phyloP scores from a whole-genome alignment of 1,140 invertebrate species.

The Neodiprion pinetum region DNA sequence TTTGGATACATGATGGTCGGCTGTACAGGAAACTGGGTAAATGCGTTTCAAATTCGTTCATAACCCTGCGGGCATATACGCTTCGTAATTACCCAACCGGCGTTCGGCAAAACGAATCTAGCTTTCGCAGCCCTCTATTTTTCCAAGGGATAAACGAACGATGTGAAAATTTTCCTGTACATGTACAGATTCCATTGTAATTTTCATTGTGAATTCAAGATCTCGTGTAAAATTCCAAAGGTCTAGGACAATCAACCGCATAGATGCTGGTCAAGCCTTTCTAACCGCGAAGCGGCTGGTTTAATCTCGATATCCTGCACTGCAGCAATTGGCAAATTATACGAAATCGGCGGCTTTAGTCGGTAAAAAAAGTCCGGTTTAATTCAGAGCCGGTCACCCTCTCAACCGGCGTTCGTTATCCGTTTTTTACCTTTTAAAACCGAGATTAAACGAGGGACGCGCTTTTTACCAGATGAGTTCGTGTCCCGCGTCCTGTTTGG shows the following conservation, averaged over 20 bases:
- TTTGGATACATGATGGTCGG: too few relatives aligned
- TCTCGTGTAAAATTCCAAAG: too few relatives aligned
- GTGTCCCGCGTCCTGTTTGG: too few relatives aligned
- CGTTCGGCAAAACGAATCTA: too few relatives aligned
- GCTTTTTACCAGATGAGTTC: background rate
- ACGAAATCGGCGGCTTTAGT: background rate
- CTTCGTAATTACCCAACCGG: background rate
- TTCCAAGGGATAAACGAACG: too few relatives aligned
- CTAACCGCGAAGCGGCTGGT: too few relatives aligned
- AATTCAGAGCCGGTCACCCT: background rate
- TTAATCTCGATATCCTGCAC: background rate
- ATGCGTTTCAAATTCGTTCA: conserved; percentile 1
- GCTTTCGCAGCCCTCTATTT: too few relatives aligned
- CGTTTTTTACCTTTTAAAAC: background rate
- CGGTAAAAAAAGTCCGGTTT: background rate
- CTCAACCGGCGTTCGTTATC: background rate
- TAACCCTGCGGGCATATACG: background rate
- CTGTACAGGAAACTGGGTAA: background rate
- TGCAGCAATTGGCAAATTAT: background rate
- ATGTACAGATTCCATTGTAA: too few relatives aligned
- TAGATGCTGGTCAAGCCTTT: too few relatives aligned
- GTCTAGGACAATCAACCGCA: too few relatives aligned
- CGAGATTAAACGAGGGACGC: background rate
- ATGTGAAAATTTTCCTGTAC: too few relatives aligned
- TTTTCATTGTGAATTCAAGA: too few relatives aligned